Percentiles rank a stretch among this genome's conserved stretches.
These are phyloP conservation scores for Tragopan temminckii DNA, from an alignment of 2,797 vertebrate species.

Conservation along the genomic window DNA sequence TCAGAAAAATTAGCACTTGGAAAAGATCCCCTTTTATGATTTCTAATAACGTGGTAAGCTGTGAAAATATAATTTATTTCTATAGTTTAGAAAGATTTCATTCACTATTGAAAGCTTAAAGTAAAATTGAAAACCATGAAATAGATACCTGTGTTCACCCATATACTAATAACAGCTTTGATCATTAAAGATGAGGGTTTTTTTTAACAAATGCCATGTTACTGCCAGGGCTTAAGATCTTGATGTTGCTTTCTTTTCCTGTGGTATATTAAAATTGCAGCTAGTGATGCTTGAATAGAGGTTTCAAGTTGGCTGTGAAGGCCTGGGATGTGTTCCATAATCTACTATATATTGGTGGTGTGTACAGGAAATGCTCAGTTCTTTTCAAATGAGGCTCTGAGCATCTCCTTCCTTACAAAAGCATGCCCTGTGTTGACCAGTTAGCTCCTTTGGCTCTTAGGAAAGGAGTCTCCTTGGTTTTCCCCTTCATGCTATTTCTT, in stretches of 20 bases:
- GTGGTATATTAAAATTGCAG: constrained; percentile 1
- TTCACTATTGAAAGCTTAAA: constrained; percentile 45
- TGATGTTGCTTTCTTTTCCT: constrained; percentile 34
- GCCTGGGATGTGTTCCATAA: neutral
- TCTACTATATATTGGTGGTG: neutral
- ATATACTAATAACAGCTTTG: constrained; percentile 56
- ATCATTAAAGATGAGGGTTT: constrained; percentile 37
- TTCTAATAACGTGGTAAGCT: neutral
- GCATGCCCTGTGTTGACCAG: neutral
- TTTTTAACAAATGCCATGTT: constrained; percentile 60
- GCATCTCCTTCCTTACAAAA: neutral
- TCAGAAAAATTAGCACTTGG: constrained; percentile 2
- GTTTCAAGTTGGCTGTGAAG: neutral
- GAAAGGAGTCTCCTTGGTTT: neutral
- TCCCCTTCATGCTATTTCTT: neutral
- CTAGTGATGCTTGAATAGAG: constrained; percentile 28
- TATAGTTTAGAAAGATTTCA: constrained; percentile 33
- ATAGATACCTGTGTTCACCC: constrained; percentile 27
- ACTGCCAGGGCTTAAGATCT: constrained; percentile 18
- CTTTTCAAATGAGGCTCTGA: neutral
- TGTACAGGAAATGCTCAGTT: neutral
- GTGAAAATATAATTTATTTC: constrained; percentile 3
- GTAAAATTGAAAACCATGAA: constrained; percentile 53
- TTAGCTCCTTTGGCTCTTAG: neutral
- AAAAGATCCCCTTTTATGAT: neutral